These are phyloP conservation scores for Dryomyza anilis DNA, from an alignment of 2,888 invertebrate species.

Conservation along the genomic window DNA sequence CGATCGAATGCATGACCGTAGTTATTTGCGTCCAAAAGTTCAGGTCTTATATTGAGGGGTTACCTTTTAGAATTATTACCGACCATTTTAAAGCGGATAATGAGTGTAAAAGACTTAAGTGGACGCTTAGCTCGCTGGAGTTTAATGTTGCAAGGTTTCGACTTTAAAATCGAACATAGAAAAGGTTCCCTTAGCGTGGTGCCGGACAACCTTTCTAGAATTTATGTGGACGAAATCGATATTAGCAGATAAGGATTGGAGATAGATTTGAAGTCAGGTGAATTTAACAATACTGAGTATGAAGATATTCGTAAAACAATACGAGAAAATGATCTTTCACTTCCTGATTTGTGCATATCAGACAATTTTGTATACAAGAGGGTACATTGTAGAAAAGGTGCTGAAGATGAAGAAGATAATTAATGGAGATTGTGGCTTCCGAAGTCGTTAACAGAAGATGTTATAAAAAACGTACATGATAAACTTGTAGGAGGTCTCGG, in stretches of 20 bases:
- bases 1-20: neutral
- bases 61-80: no score
- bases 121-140: neutral
- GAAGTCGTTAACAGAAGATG: neutral
- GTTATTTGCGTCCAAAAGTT: neutral
- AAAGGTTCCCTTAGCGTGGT: neutral
- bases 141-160: neutral
- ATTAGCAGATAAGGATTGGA: neutral
- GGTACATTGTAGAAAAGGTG: neutral
- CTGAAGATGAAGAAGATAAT: neutral
- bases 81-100: neutral
- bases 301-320: neutral
- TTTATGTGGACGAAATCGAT: neutral
- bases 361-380: neutral
- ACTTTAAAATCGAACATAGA: neutral
- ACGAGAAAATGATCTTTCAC: neutral
- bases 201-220: neutral
- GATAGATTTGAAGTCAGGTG: neutral
- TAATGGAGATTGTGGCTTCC: neutral
- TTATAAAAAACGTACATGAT: neutral
- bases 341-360: neutral
- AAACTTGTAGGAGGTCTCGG: neutral
- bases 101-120: no score
- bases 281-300: neutral
- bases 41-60: constrained; percentile 1